These are phyloP conservation scores for Conchocele bisecta DNA, from an alignment of 2,888 invertebrate genomes.

Conservation along the genomic window DNA sequence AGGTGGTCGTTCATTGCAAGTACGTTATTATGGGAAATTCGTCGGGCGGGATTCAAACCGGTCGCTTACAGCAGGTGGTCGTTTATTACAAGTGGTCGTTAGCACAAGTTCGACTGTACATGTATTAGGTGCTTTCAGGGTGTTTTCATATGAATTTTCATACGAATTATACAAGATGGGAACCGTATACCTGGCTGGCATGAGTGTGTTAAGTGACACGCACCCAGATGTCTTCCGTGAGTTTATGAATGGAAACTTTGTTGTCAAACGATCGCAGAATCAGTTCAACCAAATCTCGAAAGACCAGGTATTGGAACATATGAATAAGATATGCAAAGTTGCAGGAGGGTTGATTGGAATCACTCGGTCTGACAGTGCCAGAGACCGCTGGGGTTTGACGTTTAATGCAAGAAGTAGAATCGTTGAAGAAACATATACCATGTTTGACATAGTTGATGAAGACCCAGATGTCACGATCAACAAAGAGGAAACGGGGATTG, in stretches of 20 bases:
- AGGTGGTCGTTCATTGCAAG: too few relatives aligned
- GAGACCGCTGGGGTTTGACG: constrained; percentile 21
- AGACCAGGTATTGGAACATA: constrained; percentile 24
- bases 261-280: constrained; percentile 6
- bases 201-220: too few relatives aligned
- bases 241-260: constrained; percentile 17
- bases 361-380: constrained; percentile 17
- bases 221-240: too few relatives aligned
- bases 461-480: background rate
- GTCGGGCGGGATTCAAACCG: too few relatives aligned
- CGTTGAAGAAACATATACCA: background rate
- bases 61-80: too few relatives aligned
- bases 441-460: background rate
- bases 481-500: background rate
- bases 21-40: too few relatives aligned
- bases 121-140: too few relatives aligned
- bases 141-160: too few relatives aligned
- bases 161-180: too few relatives aligned
- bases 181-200: too few relatives aligned
- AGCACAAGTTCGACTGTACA: too few relatives aligned
- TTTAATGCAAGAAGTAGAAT: background rate
- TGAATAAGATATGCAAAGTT: constrained; percentile 24
- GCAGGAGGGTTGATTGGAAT: constrained; percentile 29
- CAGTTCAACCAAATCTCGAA: constrained; percentile 27
- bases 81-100: too few relatives aligned